phyloP scores from a whole-genome alignment of 2,888 invertebrate species.

The Rhimphoctona megacephalus region DNA sequence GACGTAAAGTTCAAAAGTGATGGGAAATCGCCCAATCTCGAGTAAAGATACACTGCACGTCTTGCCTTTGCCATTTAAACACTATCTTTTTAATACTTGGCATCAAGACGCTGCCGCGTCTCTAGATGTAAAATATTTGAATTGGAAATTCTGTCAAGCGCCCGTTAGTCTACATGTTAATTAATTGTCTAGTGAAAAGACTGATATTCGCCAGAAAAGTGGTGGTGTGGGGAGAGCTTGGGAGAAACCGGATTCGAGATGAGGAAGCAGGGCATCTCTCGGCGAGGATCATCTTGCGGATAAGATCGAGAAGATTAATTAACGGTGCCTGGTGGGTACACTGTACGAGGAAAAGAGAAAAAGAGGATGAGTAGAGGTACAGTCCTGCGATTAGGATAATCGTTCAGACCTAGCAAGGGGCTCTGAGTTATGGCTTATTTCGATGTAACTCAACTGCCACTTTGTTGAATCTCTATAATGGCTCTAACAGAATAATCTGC shows the following conservation, averaged over 20 bases:
- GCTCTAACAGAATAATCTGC: conserved; percentile 40
- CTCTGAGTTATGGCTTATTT: conserved; percentile 66
- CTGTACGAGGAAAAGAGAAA: conserved; percentile 22
- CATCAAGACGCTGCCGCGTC: too few species aligned
- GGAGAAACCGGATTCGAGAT: conserved; percentile 42
- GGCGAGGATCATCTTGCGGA: conserved; percentile 71
- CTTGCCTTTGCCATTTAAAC: too few species aligned
- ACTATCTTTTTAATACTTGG: too few species aligned
- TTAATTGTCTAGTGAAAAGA: conserved; percentile 73
- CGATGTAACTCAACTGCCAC: conserved; percentile 57
- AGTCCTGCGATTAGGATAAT: conserved; percentile 65
- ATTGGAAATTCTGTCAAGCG: conserved; percentile 11
- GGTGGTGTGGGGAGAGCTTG: conserved; percentile 54
- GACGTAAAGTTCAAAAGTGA: too few species aligned
- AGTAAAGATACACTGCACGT: too few species aligned
- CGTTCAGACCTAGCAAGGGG: conserved; percentile 43
- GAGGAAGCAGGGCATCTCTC: conserved; percentile 60
- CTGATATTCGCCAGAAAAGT: conserved; percentile 73
- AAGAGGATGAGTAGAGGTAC: conserved; percentile 2
- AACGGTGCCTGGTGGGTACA: conserved; percentile 44
- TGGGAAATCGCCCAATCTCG: too few species aligned
- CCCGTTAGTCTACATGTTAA: conserved; percentile 65
- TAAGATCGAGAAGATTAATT: conserved; percentile 68
- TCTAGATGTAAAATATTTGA: neutral
- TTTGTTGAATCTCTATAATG: conserved; percentile 48